Percentiles rank a stretch among this genome's conserved stretches.
Evolutionary conservation across 2,888 invertebrate species (phyloP).

Genomic region (Enchytraeus crypticus): DNA sequence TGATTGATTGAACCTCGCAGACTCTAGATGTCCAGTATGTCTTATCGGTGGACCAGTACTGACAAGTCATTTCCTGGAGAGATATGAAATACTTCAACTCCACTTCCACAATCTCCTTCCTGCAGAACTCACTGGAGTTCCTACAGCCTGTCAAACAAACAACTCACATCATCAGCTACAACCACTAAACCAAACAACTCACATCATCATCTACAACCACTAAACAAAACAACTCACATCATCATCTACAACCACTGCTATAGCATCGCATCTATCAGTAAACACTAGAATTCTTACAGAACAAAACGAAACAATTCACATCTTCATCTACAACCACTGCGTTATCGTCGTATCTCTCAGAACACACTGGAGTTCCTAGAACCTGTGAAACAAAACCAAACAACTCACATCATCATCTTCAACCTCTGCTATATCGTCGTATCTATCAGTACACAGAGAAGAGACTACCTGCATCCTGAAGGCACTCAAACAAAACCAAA

Average conservation of each 20-base stretch:
- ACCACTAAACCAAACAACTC: neutral
- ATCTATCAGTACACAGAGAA: neutral
- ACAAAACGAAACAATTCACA: too few relatives aligned
- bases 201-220: neutral
- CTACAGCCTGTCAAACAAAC: neutral
- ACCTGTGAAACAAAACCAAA: neutral
- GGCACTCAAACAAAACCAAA: neutral
- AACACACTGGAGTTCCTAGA: neutral
- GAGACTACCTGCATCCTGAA: too few relatives aligned
- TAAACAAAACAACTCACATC: too few relatives aligned
- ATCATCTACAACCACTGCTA: too few relatives aligned
- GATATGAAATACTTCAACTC: neutral
- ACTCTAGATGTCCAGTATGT: neutral
- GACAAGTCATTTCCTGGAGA: neutral
- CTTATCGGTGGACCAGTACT: neutral
- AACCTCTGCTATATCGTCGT: too few relatives aligned
- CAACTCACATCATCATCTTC: neutral
- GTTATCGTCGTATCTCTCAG: too few relatives aligned
- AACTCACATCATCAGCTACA: too few relatives aligned
- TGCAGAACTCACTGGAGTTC: neutral
- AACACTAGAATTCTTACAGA: too few relatives aligned
- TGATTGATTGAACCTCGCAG: neutral
- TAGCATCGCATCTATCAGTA: too few relatives aligned
- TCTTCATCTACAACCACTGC: too few relatives aligned
- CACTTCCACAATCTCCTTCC: neutral